Conservation (phyloP, 2,797 vertebrate genomes). For the Chanos chanos region DNA sequence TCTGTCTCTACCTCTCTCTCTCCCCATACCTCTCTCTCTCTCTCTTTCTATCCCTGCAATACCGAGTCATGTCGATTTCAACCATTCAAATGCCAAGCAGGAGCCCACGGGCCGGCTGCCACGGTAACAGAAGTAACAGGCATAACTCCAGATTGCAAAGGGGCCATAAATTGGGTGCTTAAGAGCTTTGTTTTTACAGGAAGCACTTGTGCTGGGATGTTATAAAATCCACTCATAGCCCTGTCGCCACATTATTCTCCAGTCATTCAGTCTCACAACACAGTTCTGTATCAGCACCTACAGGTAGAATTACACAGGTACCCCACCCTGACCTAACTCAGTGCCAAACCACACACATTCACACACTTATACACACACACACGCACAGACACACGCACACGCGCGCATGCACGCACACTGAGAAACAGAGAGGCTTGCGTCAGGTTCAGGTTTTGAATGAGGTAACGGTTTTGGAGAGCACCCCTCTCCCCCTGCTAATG, state of each 20-base stretch:
- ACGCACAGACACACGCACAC: conserved; percentile 1
- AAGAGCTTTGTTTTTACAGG: conserved; percentile 64
- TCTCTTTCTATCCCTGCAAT: conserved; percentile 48
- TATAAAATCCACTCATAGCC: conserved; percentile 55
- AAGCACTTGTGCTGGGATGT: conserved; percentile 52
- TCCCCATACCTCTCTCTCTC: no score
- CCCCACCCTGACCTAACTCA: conserved; percentile 1
- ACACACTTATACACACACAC: conserved; percentile 4
- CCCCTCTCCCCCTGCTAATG: no score
- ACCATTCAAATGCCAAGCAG: conserved; percentile 30
- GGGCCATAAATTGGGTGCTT: conserved; percentile 38
- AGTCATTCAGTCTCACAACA: conserved; percentile 44
- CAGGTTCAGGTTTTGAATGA: no score
- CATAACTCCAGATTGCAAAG: conserved; percentile 32
- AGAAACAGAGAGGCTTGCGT: no score
- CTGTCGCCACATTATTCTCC: conserved; percentile 63
- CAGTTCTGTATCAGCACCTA: conserved; percentile 45
- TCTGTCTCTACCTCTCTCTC: no score
- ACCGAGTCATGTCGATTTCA: conserved; percentile 23
- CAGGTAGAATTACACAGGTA: conserved; percentile 56
- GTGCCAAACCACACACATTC: conserved; percentile 21
- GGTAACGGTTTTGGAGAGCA: no score
- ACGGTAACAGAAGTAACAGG: conserved; percentile 32
- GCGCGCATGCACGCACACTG: no score
- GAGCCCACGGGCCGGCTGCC: conserved; percentile 29